Evolutionary conservation across 1,140 invertebrate genomes (phyloP).

Genomic region (Lordiphosa mommai): DNA sequence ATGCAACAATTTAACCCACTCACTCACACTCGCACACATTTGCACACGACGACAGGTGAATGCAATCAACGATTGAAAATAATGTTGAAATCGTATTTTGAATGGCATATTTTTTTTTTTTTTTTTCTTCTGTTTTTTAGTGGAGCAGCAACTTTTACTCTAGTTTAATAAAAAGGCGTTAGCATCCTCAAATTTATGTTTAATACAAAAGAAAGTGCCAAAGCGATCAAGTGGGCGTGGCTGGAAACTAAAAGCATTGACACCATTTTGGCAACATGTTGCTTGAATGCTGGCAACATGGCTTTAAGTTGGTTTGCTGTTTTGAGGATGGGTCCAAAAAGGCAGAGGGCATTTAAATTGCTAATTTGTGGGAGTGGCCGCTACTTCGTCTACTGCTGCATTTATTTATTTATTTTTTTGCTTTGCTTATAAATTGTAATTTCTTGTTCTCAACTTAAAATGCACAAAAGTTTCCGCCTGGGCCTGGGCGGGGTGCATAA

Average conservation of each 20-base stretch:
- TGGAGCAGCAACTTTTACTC: constrained; percentile 46
- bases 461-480: constrained; percentile 19
- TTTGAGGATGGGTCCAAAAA: not conserved
- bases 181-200: constrained; percentile 12
- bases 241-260: constrained; percentile 1
- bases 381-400: constrained; percentile 17
- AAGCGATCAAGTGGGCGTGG: constrained; percentile 14
- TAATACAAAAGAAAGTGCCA: constrained; percentile 36
- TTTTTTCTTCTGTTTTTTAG: constrained; percentile 22
- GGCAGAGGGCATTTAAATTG: constrained; percentile 37
- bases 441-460: constrained; percentile 16
- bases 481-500: constrained; percentile 21
- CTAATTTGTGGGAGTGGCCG: constrained; percentile 38
- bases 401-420: constrained; percentile 44
- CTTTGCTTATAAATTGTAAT: constrained; percentile 50
- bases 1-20: constrained; percentile 40
- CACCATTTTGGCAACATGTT: constrained; percentile 8
- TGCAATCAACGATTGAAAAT: constrained; percentile 45
- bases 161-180: constrained; percentile 20
- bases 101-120: constrained; percentile 32
- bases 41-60: constrained; percentile 38
- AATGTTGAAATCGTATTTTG: constrained; percentile 41
- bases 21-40: constrained; percentile 26
- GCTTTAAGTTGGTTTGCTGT: constrained; percentile 6
- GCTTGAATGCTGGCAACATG: constrained; percentile 9